A percentile compares a stretch with the other conserved stretches of the same genome.
Evolutionary conservation across 2,113 vertebrate genomes (phyloP).

Genomic region (Leptodactylus fuscus): DNA sequence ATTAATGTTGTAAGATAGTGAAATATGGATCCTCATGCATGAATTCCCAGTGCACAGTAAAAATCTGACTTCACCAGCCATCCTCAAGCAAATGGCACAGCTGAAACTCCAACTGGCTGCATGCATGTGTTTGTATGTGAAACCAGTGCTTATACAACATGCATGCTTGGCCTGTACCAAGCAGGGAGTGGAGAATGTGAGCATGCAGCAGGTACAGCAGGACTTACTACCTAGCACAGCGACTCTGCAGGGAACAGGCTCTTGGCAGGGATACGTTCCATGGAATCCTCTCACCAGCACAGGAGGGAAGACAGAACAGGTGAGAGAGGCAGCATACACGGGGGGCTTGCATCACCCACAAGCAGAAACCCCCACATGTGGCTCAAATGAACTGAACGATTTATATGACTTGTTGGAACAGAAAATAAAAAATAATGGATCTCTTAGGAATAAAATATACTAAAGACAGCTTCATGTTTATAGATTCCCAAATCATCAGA

Average conservation of each 20-base stretch:
- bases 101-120: not conserved
- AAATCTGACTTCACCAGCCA: not conserved
- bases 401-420: conserved; percentile 14
- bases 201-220: conserved; percentile 53
- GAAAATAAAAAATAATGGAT: conserved; percentile 15
- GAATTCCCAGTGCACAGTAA: not conserved
- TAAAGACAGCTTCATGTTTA: conserved; percentile 27
- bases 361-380: conserved; percentile 43
- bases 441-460: conserved; percentile 25
- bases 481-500: not conserved
- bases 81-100: conserved; percentile 7
- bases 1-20: not conserved
- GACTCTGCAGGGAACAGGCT: conserved; percentile 43
- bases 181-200: not conserved
- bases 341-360: conserved; percentile 33
- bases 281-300: conserved; percentile 54
- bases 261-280: conserved; percentile 46
- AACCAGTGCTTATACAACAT: conserved; percentile 28
- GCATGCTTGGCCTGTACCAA: conserved; percentile 29
- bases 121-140: conserved; percentile 8
- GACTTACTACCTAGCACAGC: conserved; percentile 56
- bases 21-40: conserved; percentile 26
- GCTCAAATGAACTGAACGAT: conserved; percentile 22
- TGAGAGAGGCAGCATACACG: conserved; percentile 51
- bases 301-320: conserved; percentile 56